These are phyloP conservation scores for Genyomyrus donnyi DNA, from an alignment of 2,113 vertebrate species.

Conservation along the genomic window DNA sequence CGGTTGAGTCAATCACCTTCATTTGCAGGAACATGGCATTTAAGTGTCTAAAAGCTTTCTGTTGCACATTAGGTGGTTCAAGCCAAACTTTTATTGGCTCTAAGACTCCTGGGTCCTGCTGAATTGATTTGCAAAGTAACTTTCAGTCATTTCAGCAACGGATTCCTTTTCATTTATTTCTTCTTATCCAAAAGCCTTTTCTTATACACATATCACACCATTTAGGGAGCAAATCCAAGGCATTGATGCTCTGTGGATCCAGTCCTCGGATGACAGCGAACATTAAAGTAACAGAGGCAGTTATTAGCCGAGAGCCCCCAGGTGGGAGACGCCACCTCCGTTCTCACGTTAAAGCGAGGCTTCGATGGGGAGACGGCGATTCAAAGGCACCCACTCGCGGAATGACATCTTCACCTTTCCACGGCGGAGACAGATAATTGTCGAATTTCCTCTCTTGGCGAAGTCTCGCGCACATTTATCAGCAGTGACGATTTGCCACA, in stretches of 20 bases:
- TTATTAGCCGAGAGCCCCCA: background rate
- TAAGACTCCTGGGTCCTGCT: background rate
- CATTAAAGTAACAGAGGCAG: background rate
- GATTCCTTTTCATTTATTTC: background rate
- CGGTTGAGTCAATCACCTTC: background rate
- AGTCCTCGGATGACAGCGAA: background rate
- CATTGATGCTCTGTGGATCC: background rate
- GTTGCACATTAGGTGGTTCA: background rate
- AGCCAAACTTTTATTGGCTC: background rate
- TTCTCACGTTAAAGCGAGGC: background rate
- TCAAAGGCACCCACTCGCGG: background rate
- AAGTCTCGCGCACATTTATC: constrained; percentile 31
- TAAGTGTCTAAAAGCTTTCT: background rate
- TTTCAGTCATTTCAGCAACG: background rate
- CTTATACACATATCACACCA: background rate
- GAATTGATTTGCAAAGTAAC: background rate
- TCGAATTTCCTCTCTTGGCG: constrained; percentile 29
- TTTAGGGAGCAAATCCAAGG: background rate
- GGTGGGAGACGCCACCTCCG: background rate
- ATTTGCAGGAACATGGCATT: background rate
- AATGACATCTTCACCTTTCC: constrained; percentile 13
- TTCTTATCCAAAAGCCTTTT: background rate
- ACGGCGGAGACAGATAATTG: constrained; percentile 33
- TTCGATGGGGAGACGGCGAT: background rate
- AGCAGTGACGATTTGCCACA: constrained; percentile 30